Percentiles rank a stretch among this genome's conserved stretches.
These are phyloP conservation scores for Cremastinae sp. DNA, from an alignment of 2,888 invertebrate species.

Conservation along the genomic window DNA sequence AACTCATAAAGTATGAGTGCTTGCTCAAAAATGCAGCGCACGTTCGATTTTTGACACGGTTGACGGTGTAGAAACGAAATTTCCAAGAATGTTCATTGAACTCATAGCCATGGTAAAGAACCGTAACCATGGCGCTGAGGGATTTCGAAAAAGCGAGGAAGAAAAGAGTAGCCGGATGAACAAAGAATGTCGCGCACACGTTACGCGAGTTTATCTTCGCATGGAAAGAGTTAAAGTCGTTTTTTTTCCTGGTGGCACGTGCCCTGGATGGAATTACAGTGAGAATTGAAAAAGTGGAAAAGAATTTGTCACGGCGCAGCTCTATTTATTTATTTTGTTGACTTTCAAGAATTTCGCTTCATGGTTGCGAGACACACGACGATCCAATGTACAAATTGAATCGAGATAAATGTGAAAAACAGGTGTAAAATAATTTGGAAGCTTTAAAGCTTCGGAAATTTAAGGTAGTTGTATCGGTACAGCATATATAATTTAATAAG, in stretches of 20 bases:
- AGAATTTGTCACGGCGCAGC: too few relatives aligned
- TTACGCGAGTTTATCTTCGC: conserved; percentile 27
- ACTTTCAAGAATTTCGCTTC: conserved; percentile 13
- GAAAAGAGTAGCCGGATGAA: conserved; percentile 20
- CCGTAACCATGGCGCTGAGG: conserved; percentile 48
- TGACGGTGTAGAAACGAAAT: conserved; percentile 32
- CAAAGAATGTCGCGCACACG: conserved; percentile 38
- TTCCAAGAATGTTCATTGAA: conserved; percentile 62
- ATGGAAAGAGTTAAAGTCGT: conserved; percentile 42
- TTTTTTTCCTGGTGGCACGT: conserved; percentile 42
- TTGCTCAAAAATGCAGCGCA: conserved; percentile 38
- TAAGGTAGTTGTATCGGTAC: too few relatives aligned
- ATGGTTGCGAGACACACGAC: background rate
- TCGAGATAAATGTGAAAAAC: too few relatives aligned
- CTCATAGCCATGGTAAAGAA: conserved; percentile 35
- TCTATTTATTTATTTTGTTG: too few relatives aligned
- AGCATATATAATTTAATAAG: too few relatives aligned
- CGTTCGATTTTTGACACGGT: conserved; percentile 43
- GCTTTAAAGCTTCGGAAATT: too few relatives aligned
- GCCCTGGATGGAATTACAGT: conserved; percentile 46
- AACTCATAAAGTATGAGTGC: conserved; percentile 11
- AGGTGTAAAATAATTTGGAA: too few relatives aligned
- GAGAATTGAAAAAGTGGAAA: too few relatives aligned
- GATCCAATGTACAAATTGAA: conserved; percentile 14
- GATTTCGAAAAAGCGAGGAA: conserved; percentile 41